Evolutionary conservation across 2,797 vertebrate species (phyloP).

Genomic region (Sebastes trivittatus): DNA sequence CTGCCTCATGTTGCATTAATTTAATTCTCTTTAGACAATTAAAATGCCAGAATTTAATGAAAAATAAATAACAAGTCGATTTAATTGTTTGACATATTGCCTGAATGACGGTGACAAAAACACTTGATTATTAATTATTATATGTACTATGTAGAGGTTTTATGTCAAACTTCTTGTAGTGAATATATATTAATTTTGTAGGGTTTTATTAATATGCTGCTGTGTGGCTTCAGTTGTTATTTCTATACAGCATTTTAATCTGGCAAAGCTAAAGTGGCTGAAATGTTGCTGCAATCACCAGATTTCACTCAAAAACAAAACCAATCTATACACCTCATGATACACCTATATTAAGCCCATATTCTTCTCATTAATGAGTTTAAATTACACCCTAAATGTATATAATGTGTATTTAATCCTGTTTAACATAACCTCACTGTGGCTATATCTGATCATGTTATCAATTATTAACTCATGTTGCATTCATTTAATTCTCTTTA

Average conservation of each 20-base stretch:
- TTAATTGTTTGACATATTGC: slow-evolving; percentile 11
- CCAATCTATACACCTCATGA: not conserved
- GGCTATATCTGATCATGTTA: not conserved
- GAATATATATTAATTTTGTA: fast-evolving
- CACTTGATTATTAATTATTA: not conserved
- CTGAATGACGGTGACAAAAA: slow-evolving; percentile 11
- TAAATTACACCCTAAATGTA: not conserved
- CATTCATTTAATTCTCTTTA: not conserved
- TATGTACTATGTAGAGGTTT: fast-evolving
- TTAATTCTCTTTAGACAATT: not conserved
- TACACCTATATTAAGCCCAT: too few relatives aligned
- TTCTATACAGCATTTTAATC: slow-evolving; percentile 8
- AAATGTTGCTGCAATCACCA: not conserved
- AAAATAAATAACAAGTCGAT: not conserved
- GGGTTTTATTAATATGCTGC: fast-evolving
- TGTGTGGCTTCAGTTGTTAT: fast-evolving
- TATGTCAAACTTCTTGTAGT: fast-evolving
- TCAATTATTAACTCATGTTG: not conserved
- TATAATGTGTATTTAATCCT: not conserved
- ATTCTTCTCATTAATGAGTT: not conserved
- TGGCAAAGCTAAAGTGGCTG: slow-evolving; percentile 12
- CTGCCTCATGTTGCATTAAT: not conserved
- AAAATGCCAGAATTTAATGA: not conserved
- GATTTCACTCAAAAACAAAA: slow-evolving; percentile 3
- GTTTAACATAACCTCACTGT: not conserved